Percentiles rank a stretch among this genome's conserved stretches.
These are phyloP conservation scores for Lycaon pictus DNA, from an alignment of 2,113 vertebrate species.

Conservation along the genomic window DNA sequence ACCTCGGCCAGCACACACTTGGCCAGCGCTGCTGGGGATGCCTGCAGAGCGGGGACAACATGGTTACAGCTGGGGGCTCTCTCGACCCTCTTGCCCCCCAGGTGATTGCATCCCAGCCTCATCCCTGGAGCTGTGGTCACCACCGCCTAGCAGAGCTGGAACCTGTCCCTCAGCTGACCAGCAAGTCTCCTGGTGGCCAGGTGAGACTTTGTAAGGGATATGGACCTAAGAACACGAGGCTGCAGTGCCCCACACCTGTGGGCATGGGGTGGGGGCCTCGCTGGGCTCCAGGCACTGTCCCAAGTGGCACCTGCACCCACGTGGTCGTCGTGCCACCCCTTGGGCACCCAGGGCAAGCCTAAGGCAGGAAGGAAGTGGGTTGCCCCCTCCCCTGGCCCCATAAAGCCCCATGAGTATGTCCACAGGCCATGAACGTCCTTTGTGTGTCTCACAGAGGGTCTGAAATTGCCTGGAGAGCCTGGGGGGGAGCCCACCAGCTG, in stretches of 20 bases:
- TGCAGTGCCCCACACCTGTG: not conserved
- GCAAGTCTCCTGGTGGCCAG: not conserved
- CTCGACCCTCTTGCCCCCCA: not conserved
- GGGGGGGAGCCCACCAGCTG: not conserved
- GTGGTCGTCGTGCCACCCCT: rapidly evolving
- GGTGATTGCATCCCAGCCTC: not conserved
- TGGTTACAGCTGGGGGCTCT: not conserved
- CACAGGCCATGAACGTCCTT: not conserved
- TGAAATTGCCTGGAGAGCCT: not conserved
- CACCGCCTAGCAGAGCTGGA: rapidly evolving
- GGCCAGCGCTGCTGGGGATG: constrained; percentile 67
- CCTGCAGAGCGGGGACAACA: not conserved
- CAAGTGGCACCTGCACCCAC: rapidly evolving
- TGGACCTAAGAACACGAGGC: rapidly evolving
- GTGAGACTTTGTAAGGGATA: not conserved
- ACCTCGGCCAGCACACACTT: constrained; percentile 84
- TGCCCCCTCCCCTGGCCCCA: not conserved
- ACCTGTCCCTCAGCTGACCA: not conserved
- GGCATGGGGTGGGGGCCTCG: not conserved
- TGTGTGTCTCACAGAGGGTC: not conserved
- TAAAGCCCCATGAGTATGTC: not conserved
- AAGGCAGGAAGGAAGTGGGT: not conserved
- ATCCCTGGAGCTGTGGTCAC: not conserved
- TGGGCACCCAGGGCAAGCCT: rapidly evolving
- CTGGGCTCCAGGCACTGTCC: not conserved